Evolutionary conservation across 2,888 invertebrate species (phyloP), one percentile per base, ranked within the genome.

Genomic region (Diplazon laetatorius): DNA sequence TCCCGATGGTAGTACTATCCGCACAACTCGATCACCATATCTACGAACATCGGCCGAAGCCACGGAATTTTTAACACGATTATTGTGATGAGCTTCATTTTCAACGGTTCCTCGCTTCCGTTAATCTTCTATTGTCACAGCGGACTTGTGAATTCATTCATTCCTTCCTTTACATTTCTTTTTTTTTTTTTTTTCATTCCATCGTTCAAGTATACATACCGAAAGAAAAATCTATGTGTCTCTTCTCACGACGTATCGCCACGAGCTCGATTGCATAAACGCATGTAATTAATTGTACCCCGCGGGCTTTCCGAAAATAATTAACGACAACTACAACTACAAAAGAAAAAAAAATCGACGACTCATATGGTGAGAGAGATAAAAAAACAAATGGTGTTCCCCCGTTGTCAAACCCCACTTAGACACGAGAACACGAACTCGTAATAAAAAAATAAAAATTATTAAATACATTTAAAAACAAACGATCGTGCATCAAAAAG

Each of bases 21-120:
- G n/a, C n/a, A 74, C 25, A 59, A 57, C 55, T 65, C 55, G 20
- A 78, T 76, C 62, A 68, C 60, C 82, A 80, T 80, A 78, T 80
- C 69, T 80, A 71, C 30, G 63, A 80, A 74, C 65, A 63, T 68
- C 59, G 69, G 74, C 50, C 46, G 60, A 76, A 60, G 35, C 66
- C 62, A 68, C 14, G 60, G 59, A 71, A 71, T 52, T 66, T 60
- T 66, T 66, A 44, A 71, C 37, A 65, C 30, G 52, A 60, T 59
- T 37, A n/a, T n/a, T n/a, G n/a, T n/a, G n/a, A n/a, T 30, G 30
- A 20, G 55, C 55, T 39, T 76, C 22, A 22, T 39, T 12, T 55
- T 55, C 16, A 55, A 66, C 37, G 39, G 8, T 39, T 55, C 25
- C 12, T 55, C 39, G 20, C 50, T 25, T 14, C n/a, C 60, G 22